Conservation (phyloP, 2,888 invertebrate genomes). For the Xylocampa areola region DNA sequence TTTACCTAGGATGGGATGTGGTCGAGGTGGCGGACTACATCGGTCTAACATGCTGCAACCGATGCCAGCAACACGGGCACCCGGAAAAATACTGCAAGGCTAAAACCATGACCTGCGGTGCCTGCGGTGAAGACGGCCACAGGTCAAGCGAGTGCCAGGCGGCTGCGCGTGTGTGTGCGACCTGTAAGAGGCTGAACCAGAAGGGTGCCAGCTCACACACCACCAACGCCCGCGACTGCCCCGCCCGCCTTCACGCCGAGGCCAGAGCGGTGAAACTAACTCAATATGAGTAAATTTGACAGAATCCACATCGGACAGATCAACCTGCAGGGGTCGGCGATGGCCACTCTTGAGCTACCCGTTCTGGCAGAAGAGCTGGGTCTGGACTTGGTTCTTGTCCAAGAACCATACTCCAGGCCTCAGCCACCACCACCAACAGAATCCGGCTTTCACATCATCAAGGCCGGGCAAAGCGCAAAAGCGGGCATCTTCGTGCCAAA, state of each 20-base stretch:
- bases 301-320: conserved; percentile 53
- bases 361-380: conserved; percentile 15
- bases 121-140: conserved; percentile 54
- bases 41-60: conserved; percentile 47
- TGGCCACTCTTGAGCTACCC: conserved; percentile 46
- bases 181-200: conserved; percentile 44
- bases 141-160: conserved; percentile 23
- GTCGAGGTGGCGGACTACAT: conserved; percentile 28
- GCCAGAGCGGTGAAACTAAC: neutral
- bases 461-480: conserved; percentile 45
- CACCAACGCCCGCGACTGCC: conserved; percentile 44
- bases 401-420: conserved; percentile 48
- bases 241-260: conserved; percentile 43
- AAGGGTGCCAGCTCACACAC: conserved; percentile 27
- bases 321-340: conserved; percentile 40
- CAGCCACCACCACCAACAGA: conserved; percentile 5
- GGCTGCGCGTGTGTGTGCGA: conserved; percentile 33
- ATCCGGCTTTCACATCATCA: conserved; percentile 4
- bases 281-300: conserved; percentile 30
- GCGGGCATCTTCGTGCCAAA: too few relatives aligned
- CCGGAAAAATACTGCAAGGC: conserved; percentile 57
- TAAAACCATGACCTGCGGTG: conserved; percentile 26
- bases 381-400: conserved; percentile 53
- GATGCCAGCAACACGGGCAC: conserved; percentile 65
- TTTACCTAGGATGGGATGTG: conserved; percentile 51